A percentile compares a stretch with the other conserved stretches of the same genome.
phyloP scores from a whole-genome alignment of 2,888 invertebrate genomes.

The Lacanobia wlatinum region DNA sequence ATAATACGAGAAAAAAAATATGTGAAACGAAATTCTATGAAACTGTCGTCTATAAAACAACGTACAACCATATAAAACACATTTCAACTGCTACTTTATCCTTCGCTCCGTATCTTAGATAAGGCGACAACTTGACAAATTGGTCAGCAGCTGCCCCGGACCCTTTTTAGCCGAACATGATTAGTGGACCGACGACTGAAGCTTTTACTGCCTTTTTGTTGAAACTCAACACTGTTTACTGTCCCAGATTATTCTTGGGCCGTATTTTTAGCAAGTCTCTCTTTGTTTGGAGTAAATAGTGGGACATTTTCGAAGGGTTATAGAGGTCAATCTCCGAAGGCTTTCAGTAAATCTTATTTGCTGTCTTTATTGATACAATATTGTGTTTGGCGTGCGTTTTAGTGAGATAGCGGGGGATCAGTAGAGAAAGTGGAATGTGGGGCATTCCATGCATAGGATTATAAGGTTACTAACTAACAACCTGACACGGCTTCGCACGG shows the following conservation, averaged over 20 bases:
- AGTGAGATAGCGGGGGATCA: neutral
- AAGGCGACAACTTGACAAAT: constrained; percentile 65
- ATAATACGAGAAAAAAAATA: too few relatives aligned
- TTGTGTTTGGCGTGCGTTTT: constrained; percentile 10
- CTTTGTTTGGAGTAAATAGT: constrained; percentile 7
- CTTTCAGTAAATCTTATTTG: constrained; percentile 29
- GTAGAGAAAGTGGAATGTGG: neutral
- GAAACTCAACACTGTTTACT: constrained; percentile 51
- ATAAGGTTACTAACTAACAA: too few relatives aligned
- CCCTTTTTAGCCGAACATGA: constrained; percentile 58
- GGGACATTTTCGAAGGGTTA: constrained; percentile 8
- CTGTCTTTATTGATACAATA: constrained; percentile 12
- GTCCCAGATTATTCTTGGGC: constrained; percentile 40
- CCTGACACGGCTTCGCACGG: too few relatives aligned
- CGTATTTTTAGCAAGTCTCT: constrained; percentile 38
- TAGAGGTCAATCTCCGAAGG: constrained; percentile 5
- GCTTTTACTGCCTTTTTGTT: constrained; percentile 54
- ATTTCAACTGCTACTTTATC: constrained; percentile 48
- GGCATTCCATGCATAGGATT: neutral
- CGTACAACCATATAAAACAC: too few relatives aligned
- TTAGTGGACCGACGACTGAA: constrained; percentile 45
- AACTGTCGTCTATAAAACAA: too few relatives aligned
- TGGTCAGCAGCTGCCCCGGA: constrained; percentile 47
- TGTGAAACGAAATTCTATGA: too few relatives aligned
- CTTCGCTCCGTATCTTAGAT: constrained; percentile 44